A percentile compares a stretch with the other conserved stretches of the same genome.
Evolutionary conservation across 2,888 invertebrate genomes (phyloP).

Genomic region (Clostera curtula): DNA sequence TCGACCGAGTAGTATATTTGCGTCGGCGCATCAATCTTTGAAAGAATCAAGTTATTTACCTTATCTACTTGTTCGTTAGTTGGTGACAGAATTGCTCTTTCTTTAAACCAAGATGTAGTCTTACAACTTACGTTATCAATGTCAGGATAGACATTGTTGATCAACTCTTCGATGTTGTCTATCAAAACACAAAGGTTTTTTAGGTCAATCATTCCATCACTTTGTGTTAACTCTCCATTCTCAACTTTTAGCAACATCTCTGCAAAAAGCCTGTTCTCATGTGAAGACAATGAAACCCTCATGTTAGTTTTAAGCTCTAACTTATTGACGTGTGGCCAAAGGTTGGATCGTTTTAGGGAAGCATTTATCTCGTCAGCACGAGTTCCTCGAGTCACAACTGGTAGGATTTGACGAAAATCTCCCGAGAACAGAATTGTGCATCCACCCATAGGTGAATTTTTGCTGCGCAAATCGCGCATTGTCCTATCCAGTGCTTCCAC

Average conservation of each 20-base stretch:
- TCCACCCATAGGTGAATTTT: conserved; percentile 20
- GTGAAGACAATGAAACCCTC: conserved; percentile 18
- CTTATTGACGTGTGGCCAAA: conserved; percentile 22
- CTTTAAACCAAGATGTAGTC: conserved; percentile 21
- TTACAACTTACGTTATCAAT: conserved; percentile 19
- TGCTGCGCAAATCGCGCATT: conserved; percentile 15
- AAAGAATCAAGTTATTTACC: conserved; percentile 18
- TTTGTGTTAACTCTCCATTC: conserved; percentile 23
- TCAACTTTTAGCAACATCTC: conserved; percentile 21
- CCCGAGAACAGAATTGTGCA: conserved; percentile 20
- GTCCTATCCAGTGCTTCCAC: conserved; percentile 26
- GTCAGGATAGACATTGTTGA: conserved; percentile 21
- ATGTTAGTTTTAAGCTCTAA: conserved; percentile 24
- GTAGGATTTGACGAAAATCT: conserved; percentile 21
- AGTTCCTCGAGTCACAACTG: conserved; percentile 21
- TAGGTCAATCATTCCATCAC: conserved; percentile 18
- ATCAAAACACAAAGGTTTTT: conserved; percentile 14
- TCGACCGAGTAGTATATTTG: no score
- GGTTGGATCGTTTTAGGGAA: conserved; percentile 17
- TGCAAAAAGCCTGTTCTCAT: conserved; percentile 21
- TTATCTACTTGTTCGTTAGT: conserved; percentile 23
- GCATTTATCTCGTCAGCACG: conserved; percentile 23
- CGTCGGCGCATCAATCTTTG: no score
- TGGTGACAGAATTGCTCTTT: conserved; percentile 22
- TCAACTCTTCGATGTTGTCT: conserved; percentile 6